These are phyloP conservation scores for Lucilia sericata DNA, from an alignment of 1,140 invertebrate species.

Conservation along the genomic window DNA sequence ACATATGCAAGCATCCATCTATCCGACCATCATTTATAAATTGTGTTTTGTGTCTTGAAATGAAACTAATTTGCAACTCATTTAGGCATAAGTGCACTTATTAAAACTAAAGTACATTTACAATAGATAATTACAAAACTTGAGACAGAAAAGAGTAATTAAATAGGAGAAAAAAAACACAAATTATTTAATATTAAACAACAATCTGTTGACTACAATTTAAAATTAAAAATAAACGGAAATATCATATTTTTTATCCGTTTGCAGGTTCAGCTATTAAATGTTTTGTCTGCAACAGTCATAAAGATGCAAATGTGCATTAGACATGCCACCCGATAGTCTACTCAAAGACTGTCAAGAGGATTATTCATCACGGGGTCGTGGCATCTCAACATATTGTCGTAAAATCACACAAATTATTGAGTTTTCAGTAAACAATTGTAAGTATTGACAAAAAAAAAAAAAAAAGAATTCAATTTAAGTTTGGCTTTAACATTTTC, in stretches of 20 bases:
- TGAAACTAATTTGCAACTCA: neutral
- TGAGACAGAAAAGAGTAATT: neutral
- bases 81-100: neutral
- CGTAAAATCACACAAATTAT: constrained; percentile 88
- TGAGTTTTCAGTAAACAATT: constrained; percentile 86
- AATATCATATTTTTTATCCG: neutral
- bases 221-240: neutral
- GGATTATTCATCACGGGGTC: constrained; percentile 62
- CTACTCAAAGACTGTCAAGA: constrained; percentile 65
- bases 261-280: constrained; percentile 73
- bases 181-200: neutral
- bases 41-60: too few relatives aligned
- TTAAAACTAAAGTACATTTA: neutral
- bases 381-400: constrained; percentile 74
- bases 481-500: neutral
- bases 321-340: constrained; percentile 71
- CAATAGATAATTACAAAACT: neutral
- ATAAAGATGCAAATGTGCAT: constrained; percentile 80
- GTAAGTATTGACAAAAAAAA: too few relatives aligned
- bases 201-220: neutral
- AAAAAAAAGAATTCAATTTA: neutral
- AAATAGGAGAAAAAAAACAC: neutral
- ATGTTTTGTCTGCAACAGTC: constrained; percentile 87
- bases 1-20: too few relatives aligned
- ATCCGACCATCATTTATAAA: too few relatives aligned